A percentile compares a stretch with the other conserved stretches of the same genome.
Conservation (phyloP, 1,140 invertebrate genomes). For the Pseudachorutes palmiensis region DNA sequence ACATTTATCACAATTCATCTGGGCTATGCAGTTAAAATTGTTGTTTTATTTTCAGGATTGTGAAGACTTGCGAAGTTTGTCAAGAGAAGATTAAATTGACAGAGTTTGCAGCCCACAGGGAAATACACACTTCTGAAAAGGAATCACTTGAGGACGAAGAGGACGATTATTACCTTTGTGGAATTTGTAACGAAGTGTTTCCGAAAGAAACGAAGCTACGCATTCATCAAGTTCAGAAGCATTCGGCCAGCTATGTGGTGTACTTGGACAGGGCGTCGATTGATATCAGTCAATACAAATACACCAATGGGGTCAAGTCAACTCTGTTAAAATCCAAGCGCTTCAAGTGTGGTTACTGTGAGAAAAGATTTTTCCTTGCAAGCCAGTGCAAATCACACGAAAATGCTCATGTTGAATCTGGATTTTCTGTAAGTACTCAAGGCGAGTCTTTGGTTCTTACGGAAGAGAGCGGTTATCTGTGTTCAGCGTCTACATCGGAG, state of each 20-base stretch:
- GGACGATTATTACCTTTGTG: neutral
- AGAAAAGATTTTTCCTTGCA: neutral
- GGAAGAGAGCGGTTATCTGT: neutral
- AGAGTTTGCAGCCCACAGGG: neutral
- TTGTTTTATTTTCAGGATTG: neutral
- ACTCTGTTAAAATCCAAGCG: neutral
- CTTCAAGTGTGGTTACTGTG: slow-evolving; percentile 12
- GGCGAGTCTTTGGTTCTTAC: neutral
- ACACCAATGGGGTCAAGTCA: too few relatives aligned
- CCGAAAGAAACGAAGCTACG: neutral
- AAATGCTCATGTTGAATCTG: slow-evolving; percentile 9
- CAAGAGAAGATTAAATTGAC: neutral
- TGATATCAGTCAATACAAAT: neutral
- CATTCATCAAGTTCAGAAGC: slow-evolving; percentile 3
- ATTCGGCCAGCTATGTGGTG: neutral
- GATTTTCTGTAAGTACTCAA: neutral
- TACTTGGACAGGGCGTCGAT: neutral
- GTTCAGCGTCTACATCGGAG: neutral
- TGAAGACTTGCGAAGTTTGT: neutral
- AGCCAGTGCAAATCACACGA: slow-evolving; percentile 18
- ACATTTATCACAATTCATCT: too few relatives aligned
- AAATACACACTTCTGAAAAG: neutral
- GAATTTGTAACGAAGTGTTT: neutral
- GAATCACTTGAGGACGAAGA: neutral
- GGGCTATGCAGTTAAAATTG: neutral